Evolutionary conservation across 2,797 vertebrate genomes (phyloP).

Genomic region (Leontopithecus rosalia): DNA sequence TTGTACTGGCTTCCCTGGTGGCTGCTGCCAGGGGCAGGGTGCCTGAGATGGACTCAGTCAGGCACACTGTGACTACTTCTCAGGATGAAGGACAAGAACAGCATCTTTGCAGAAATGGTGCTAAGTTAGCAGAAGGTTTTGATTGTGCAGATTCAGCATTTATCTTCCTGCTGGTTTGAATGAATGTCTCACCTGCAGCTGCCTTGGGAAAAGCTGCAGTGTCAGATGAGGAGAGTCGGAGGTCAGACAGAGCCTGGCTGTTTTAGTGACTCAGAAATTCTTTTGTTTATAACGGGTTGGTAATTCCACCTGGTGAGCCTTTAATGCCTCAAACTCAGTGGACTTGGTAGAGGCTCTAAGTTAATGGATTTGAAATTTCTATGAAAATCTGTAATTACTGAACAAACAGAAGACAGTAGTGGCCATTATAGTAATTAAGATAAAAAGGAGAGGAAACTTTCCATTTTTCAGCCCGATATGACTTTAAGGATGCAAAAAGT

Average conservation of each 20-base stretch:
- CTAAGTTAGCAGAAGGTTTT: not conserved
- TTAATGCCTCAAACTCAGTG: not conserved
- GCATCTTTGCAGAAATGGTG: not conserved
- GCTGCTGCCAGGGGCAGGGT: not conserved
- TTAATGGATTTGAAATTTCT: not conserved
- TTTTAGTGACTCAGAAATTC: not conserved
- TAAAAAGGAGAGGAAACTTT: not conserved
- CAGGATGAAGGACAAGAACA: not conserved
- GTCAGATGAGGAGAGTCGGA: not conserved
- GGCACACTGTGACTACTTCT: not conserved
- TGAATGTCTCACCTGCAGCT: not conserved
- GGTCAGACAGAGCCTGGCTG: not conserved
- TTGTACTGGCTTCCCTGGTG: not conserved
- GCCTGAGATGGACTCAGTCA: not conserved
- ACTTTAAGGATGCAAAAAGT: not conserved
- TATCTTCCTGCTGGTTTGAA: not conserved
- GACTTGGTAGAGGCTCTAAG: not conserved
- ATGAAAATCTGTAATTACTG: slow-evolving; percentile 17
- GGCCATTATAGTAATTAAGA: not conserved
- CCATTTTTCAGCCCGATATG: not conserved
- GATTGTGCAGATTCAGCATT: not conserved
- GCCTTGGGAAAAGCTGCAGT: not conserved
- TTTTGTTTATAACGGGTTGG: not conserved
- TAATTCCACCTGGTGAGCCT: not conserved
- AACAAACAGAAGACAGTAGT: not conserved